Conservation (phyloP, 1,140 invertebrate genomes). For the Tachypleus tridentatus region DNA sequence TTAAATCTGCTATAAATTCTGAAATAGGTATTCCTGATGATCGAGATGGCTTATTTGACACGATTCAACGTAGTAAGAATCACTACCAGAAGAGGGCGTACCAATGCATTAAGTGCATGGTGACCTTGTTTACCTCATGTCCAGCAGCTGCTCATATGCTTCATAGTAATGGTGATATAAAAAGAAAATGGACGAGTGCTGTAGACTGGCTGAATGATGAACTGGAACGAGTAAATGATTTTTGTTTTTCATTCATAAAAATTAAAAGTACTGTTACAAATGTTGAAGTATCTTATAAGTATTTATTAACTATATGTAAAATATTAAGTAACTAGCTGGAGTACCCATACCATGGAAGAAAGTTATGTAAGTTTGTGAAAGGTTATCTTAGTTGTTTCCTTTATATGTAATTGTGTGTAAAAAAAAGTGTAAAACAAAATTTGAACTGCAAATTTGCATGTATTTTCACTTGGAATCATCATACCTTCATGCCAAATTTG, state of each 20-base stretch:
- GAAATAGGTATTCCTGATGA: conserved; percentile 69
- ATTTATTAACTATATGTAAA: no score
- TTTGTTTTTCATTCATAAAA: not conserved
- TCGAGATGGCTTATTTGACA: conserved; percentile 83
- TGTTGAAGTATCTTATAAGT: conserved; percentile 1
- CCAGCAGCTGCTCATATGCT: conserved; percentile 57
- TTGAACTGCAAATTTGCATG: no score
- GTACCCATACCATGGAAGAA: not conserved
- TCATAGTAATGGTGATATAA: conserved; percentile 58
- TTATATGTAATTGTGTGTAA: no score
- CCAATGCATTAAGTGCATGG: conserved; percentile 92
- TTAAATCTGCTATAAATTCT: not conserved
- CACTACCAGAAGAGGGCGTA: conserved; percentile 95
- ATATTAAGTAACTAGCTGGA: conserved; percentile 1
- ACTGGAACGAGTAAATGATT: conserved; percentile 47
- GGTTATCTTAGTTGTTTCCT: no score
- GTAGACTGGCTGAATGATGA: conserved; percentile 93
- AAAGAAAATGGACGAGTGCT: conserved; percentile 71
- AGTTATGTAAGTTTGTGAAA: no score
- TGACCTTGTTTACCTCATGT: conserved; percentile 75
- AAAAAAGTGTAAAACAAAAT: no score
- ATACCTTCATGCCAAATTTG: no score
- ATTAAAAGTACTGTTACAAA: no score
- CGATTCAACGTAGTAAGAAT: conserved; percentile 76
- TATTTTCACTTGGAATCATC: no score